Evolutionary conservation across 2,113 vertebrate species (phyloP), one percentile per base, ranked within the genome.

Genomic region (Urocolius indicus): DNA sequence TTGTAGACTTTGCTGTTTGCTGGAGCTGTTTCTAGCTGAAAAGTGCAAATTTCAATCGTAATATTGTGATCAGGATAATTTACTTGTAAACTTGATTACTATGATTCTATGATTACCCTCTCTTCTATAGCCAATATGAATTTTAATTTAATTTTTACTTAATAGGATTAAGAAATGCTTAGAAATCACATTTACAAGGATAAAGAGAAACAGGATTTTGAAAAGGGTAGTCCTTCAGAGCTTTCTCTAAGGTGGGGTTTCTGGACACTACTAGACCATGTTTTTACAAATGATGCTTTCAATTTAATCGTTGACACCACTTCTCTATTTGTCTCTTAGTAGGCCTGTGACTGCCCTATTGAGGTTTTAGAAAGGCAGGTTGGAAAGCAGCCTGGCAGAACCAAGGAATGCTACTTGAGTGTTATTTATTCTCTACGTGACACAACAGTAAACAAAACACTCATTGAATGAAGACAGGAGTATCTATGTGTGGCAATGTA

Each of bases 401-500:
- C 0, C n/a, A 66, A 11, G 17, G 18, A 72, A 9, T 41, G 72
- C 36, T 62, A 17, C 43, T 61, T 51, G 27, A 38, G 38, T 38
- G 46, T 54, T 72, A 30, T 18, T 26, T 55, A n/a, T 54, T 49
- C 69, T 66, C 16, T 49, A 6, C 17, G 43, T 73, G 87, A 67
- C 32, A 41, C 73, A 72, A 46, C n/a, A 78, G 66, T 34, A 55
- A 0, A 4, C 36, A 90, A 55, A 45, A 38, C 3, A 5, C 41
- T n/a, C 32, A 7, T 4, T 61, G 71, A 38, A 57, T 4, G 13
- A 38, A 69, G 43, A 52, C 13, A 27, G 0, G 36, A 87, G 48
- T 30, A n/a, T 62, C 36, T n/a, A 24, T 0, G 1, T 1, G 0
- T 20, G 41, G 36, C 24, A 36, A 68, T 58, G 72, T 58, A 27